Evolutionary conservation across 2,888 invertebrate species (phyloP), one percentile per base, ranked within the genome.

Genomic region (Scaptomyza tumidula): DNA sequence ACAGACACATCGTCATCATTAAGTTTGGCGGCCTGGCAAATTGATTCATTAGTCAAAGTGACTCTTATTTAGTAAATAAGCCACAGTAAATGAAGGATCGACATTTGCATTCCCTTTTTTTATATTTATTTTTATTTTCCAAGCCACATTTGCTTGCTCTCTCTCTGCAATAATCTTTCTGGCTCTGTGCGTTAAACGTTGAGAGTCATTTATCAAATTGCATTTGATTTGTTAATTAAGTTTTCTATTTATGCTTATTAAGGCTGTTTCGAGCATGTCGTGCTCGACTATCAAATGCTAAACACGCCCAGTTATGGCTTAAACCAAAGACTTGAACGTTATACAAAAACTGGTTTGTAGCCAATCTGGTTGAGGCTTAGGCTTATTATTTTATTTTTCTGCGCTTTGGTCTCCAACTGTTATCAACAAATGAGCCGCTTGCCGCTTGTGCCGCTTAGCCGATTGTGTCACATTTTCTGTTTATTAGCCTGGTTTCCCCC

Each of bases 31-130:
- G 71, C 66, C 86, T 68, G 85, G 87, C 88, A 88, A 86, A 86
- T 86, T 86, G 89, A 89, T 86, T 86, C 86, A 86, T 86, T 89
- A 86, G 86, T 87, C 88, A 89, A 86, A 86, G 86, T 89, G 89
- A 89, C 89, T 89, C 74, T 89, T 87, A 87, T 80, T 87, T 82
- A 82, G 76, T 65, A 69, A 84, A 72, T 72, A 71, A 82, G 76
- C 66, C 70, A 64, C 56, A 66, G 59, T 41, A 44, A 39, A 33
- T 50, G 75, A 48, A 75, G 75, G 55, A 73, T 61, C 61, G 58
- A 41, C 37, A 66, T 66, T 69, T 64, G 66, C 63, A 61, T 64
- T 74, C 62, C 59, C 60, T 78, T 61, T 54, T 41, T 44, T 13
- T 11, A 35, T 5, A 0, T 6, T 43, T 61, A 50, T 41, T 45